These are phyloP conservation scores for Oophaga sylvatica DNA, from an alignment of 2,797 vertebrate species.

Conservation along the genomic window DNA sequence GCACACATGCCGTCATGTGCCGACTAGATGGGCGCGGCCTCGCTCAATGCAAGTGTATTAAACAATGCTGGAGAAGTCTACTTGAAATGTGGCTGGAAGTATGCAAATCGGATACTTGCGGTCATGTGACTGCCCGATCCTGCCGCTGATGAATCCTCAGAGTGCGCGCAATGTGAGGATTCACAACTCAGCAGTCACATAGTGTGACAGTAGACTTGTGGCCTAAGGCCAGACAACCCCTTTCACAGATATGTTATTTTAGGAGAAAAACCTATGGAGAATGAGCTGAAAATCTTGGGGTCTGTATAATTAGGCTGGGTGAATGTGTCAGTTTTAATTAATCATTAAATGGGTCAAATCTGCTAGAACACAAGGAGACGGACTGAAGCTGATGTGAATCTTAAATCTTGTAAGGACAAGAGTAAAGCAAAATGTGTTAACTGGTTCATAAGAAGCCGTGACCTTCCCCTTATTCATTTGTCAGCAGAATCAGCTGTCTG, in stretches of 20 bases:
- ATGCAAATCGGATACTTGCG: no score
- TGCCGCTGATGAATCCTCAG: no score
- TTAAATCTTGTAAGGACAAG: neutral
- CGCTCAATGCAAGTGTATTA: no score
- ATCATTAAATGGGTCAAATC: neutral
- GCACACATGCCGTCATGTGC: no score
- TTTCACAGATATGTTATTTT: neutral
- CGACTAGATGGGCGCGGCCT: no score
- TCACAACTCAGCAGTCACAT: no score
- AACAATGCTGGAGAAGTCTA: no score
- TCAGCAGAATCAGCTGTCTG: slow-evolving; percentile 48
- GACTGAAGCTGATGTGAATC: neutral
- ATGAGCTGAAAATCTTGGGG: neutral
- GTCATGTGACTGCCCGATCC: no score
- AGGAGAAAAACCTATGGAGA: neutral
- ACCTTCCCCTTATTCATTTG: slow-evolving; percentile 38
- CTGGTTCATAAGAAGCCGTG: slow-evolving; percentile 6
- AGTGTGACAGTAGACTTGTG: no score
- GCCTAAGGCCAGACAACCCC: no score
- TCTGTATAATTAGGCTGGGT: neutral
- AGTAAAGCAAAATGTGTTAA: slow-evolving; percentile 19
- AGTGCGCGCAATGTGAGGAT: no score
- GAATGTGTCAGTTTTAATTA: neutral
- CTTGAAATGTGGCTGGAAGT: no score
- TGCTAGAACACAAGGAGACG: neutral